These are phyloP conservation scores for Mizuhopecten yessoensis DNA, from an alignment of 1,140 invertebrate species.

Conservation along the genomic window DNA sequence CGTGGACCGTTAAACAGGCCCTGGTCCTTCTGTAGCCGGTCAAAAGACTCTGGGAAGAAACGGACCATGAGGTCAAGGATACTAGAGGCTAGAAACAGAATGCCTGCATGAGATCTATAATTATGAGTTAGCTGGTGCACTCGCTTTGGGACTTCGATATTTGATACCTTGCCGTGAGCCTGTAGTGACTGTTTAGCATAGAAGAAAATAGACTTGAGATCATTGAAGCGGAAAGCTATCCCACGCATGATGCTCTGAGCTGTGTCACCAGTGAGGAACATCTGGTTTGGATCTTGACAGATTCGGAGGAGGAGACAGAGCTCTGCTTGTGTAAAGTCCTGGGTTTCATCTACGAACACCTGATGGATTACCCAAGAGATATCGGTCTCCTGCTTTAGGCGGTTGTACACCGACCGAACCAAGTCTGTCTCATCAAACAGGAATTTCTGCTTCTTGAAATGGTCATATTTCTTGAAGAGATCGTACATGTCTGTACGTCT, in stretches of 20 bases:
- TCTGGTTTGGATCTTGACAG: slow-evolving; percentile 78
- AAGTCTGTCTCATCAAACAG: slow-evolving; percentile 79
- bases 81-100: slow-evolving; percentile 78
- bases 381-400: slow-evolving; percentile 55
- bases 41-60: slow-evolving; percentile 81
- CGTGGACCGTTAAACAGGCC: slow-evolving; percentile 78
- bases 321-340: slow-evolving; percentile 82
- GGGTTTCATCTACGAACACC: slow-evolving; percentile 81
- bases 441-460: slow-evolving; percentile 68
- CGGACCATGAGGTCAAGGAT: slow-evolving; percentile 78
- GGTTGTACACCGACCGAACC: slow-evolving; percentile 66
- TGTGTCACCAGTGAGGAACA: slow-evolving; percentile 82
- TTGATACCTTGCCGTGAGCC: slow-evolving; percentile 68
- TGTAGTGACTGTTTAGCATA: slow-evolving; percentile 74
- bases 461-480: slow-evolving; percentile 67
- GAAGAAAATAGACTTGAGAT: slow-evolving; percentile 78
- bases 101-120: slow-evolving; percentile 79
- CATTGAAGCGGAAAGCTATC: slow-evolving; percentile 79
- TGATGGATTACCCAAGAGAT: slow-evolving; percentile 75
- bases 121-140: slow-evolving; percentile 80
- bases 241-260: slow-evolving; percentile 82
- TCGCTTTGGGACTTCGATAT: slow-evolving; percentile 67
- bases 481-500: slow-evolving; percentile 71
- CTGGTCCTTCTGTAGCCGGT: slow-evolving; percentile 77
- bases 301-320: slow-evolving; percentile 77